Evolutionary conservation across 30 jellyfish, hydroid and myxozoan species (phyloP), one percentile per base, ranked within the genome.

Genomic region (Nemopilema nomurai): DNA sequence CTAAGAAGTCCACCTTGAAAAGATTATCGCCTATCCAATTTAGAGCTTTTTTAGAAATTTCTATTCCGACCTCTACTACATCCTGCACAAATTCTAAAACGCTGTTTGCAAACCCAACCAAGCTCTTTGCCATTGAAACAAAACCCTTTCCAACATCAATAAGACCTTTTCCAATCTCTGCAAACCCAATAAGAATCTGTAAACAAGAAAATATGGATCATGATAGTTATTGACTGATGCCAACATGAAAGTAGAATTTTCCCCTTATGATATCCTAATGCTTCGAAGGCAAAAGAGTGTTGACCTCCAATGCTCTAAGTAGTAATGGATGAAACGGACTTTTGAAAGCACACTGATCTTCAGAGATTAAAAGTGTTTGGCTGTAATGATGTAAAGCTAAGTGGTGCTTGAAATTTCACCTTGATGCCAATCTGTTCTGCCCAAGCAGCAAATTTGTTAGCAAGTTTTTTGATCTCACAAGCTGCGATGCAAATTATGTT

Each of bases 401-500:
- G n/a, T n/a, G n/a, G n/a, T n/a, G n/a, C n/a, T n/a, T n/a, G n/a
- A n/a, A n/a, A n/a, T n/a, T n/a, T n/a, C 27, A 88, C 96, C 92
- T 68, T 67, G 16, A 88, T 49, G 8, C 92, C 96, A 13, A 50
- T 71, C 66, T 88, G 96, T 72, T 79, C 87, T 27, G 90, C 87
- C 88, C 91, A 78, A 0, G 91, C 87, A 33, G 65, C 96, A 69
- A 88, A 79, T 33, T 80, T 88, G 16, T 64, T 67, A 66, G 78
- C 77, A 16, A 82, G 49, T 69, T 88, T 88, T 62, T 53, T 72
- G 28, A 80, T 71, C 52, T 88, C 96, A 72, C 96, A 88, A 6
- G 74, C 96, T 32, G 96, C 96, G 53, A 88, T 79, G 53, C 96
- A 88, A 25, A 88, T 17, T 13, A 67, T 16, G 49, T 88, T 88